These are phyloP conservation scores for Anas platyrhynchos DNA, from an alignment of 2,113 vertebrate species.

Conservation along the genomic window DNA sequence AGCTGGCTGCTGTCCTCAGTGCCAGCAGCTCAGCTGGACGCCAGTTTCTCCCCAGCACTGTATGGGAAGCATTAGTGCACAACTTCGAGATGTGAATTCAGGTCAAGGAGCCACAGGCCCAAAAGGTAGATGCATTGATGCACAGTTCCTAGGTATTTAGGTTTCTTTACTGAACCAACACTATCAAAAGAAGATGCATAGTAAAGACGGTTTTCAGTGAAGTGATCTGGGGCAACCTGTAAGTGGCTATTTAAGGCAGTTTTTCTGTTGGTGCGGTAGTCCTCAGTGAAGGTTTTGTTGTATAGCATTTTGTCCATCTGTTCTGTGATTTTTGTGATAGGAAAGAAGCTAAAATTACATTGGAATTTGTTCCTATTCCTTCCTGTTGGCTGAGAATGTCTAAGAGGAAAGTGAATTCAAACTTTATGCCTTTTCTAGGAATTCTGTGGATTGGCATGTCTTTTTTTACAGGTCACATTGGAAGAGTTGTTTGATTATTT, in stretches of 20 bases:
- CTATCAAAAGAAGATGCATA: neutral
- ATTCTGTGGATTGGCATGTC: neutral
- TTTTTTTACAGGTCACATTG: neutral
- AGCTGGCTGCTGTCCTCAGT: neutral
- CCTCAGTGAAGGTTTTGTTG: neutral
- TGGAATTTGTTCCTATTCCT: neutral
- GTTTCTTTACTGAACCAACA: neutral
- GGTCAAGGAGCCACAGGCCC: neutral
- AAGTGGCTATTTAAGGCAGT: neutral
- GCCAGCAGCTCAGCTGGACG: neutral
- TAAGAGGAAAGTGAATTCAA: neutral
- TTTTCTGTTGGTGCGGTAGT: neutral
- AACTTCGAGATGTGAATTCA: neutral
- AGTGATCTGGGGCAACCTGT: neutral
- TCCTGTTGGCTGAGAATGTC: neutral
- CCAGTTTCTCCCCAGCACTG: neutral
- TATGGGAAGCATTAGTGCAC: accelerated
- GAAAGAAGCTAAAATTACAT: conserved; percentile 19
- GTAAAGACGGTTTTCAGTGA: neutral
- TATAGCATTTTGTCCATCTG: conserved; percentile 32
- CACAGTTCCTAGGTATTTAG: neutral
- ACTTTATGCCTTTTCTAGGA: neutral
- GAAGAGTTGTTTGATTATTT: accelerated
- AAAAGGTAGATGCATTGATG: neutral
- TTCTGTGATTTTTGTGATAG: neutral